Percentiles rank a stretch among this genome's conserved stretches.
phyloP scores from a whole-genome alignment of 2,888 invertebrate genomes.

The Leptopilina myrica region DNA sequence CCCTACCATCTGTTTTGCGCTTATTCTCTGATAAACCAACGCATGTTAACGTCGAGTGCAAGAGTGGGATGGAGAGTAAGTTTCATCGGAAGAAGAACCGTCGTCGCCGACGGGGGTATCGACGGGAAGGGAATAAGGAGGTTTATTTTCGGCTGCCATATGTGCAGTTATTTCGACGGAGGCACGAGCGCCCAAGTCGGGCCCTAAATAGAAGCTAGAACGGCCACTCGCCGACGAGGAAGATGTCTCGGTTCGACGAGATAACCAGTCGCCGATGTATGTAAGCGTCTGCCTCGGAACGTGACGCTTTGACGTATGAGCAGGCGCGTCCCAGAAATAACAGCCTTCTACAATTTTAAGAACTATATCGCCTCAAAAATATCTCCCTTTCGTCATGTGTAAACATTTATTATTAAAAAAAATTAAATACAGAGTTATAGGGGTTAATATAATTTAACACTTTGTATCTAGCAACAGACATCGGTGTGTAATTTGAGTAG shows the following conservation, averaged over 20 bases:
- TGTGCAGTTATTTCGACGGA: conserved; percentile 75
- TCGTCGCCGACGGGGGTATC: conserved; percentile 55
- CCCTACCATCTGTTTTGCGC: conserved; percentile 12
- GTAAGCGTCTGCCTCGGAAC: conserved; percentile 31
- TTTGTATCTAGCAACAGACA: no score
- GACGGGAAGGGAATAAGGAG: conserved; percentile 73
- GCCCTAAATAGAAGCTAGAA: conserved; percentile 53
- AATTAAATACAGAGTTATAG: no score
- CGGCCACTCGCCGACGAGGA: conserved; percentile 36
- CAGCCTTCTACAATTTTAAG: conserved; percentile 10
- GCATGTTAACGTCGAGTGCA: conserved; percentile 46
- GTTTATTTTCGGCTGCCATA: conserved; percentile 76
- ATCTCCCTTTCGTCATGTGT: neutral
- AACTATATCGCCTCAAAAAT: neutral
- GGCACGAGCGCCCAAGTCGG: conserved; percentile 53
- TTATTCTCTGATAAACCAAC: conserved; percentile 34
- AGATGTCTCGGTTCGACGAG: conserved; percentile 42
- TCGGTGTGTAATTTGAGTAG: no score
- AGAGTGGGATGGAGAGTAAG: conserved; percentile 43
- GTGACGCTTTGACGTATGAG: conserved; percentile 38
- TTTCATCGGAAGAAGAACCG: conserved; percentile 20
- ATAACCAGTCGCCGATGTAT: conserved; percentile 41
- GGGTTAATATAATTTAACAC: no score
- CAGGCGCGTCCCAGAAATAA: conserved; percentile 23
- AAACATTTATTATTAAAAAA: no score